These are phyloP conservation scores for Tinamus major DNA, from an alignment of 2,797 vertebrate species.

Conservation along the genomic window DNA sequence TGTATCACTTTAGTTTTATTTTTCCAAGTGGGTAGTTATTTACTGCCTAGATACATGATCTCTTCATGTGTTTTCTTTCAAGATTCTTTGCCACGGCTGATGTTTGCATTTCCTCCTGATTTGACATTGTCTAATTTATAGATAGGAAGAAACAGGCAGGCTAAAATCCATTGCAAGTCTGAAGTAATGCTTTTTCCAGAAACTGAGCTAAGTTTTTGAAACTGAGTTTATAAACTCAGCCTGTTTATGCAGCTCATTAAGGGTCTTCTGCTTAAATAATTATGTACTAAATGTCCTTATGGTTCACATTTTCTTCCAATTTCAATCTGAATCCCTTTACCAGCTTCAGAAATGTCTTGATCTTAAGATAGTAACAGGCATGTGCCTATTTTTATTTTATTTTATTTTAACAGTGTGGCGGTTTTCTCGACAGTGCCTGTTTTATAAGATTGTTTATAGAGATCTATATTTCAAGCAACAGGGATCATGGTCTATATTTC, in stretches of 20 bases:
- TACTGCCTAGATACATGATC: background rate
- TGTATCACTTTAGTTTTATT: background rate
- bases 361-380: background rate
- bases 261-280: background rate
- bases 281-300: background rate
- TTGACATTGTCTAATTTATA: background rate
- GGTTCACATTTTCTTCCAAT: background rate
- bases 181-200: background rate
- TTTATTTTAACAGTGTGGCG: background rate
- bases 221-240: background rate
- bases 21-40: background rate
- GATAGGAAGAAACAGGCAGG: background rate
- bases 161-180: background rate
- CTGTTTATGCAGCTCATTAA: slow-evolving; percentile 6
- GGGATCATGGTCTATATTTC: slow-evolving; percentile 1
- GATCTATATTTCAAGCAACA: slow-evolving; percentile 12
- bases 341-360: background rate
- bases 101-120: background rate
- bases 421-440: background rate
- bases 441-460: slow-evolving; percentile 17
- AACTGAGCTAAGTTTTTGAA: background rate
- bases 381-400: background rate
- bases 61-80: background rate
- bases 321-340: background rate
- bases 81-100: background rate